These are phyloP conservation scores for Hesperophylax magnus DNA, from an alignment of 1,140 invertebrate genomes.

Conservation along the genomic window DNA sequence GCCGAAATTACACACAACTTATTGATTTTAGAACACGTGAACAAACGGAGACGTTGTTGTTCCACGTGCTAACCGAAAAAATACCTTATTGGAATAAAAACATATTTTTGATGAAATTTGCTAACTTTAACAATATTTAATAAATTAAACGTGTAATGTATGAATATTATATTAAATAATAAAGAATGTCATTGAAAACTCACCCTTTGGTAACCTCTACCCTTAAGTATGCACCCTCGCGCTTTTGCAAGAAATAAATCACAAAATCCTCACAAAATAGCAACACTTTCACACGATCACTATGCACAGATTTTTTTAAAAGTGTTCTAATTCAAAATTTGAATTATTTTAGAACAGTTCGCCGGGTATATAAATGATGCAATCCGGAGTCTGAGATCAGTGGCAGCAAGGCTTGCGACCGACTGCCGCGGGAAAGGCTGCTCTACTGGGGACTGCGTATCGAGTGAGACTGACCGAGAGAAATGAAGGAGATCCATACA, in stretches of 20 bases:
- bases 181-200: neutral
- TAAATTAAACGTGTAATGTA: neutral
- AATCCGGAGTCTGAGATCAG: neutral
- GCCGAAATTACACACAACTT: conserved; percentile 7
- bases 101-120: neutral
- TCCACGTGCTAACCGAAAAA: neutral
- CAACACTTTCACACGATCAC: neutral
- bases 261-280: neutral
- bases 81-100: neutral
- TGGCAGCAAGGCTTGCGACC: neutral
- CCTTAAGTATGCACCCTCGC: neutral
- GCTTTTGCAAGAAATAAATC: neutral
- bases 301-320: neutral
- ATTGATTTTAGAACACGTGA: conserved; percentile 13
- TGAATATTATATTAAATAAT: neutral
- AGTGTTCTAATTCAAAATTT: neutral
- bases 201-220: conserved; percentile 9
- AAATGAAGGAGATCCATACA: neutral
- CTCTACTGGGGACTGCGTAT: neutral
- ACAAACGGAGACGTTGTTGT: neutral
- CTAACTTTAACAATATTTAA: neutral
- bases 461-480: neutral
- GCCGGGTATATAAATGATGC: neutral
- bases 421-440: neutral
- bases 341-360: neutral